Evolutionary conservation across 2,113 vertebrate species (phyloP).

Genomic region (Epinephelus moara): DNA sequence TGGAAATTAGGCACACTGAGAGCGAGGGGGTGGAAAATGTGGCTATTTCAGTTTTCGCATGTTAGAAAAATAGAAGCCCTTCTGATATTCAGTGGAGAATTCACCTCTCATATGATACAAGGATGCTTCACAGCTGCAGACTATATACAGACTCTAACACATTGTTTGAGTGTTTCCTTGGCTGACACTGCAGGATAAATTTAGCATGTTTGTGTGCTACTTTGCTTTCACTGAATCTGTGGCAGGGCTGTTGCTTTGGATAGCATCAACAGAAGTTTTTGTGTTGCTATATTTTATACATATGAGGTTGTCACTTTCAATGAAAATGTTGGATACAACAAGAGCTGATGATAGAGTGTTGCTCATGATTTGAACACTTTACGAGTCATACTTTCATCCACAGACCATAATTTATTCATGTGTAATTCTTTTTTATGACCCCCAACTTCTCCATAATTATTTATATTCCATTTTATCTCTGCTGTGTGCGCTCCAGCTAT

Average conservation of each 20-base stretch:
- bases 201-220: neutral
- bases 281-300: neutral
- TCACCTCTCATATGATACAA: slow-evolving; percentile 29
- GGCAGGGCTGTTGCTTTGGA: neutral
- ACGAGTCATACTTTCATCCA: neutral
- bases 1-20: slow-evolving; percentile 57
- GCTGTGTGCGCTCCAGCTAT: neutral
- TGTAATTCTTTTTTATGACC: neutral
- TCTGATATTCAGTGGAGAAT: slow-evolving; percentile 15
- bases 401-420: neutral
- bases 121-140: slow-evolving; percentile 31
- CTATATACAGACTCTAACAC: neutral
- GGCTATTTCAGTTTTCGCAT: slow-evolving; percentile 50
- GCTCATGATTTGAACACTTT: neutral
- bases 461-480: neutral
- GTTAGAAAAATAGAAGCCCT: slow-evolving; percentile 29
- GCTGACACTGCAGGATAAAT: neutral
- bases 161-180: neutral
- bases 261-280: too few species aligned
- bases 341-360: neutral
- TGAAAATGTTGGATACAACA: neutral
- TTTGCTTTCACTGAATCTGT: neutral
- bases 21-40: slow-evolving; percentile 41
- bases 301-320: neutral
- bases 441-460: neutral